Conservation (phyloP, 2,888 invertebrate genomes). For the Falcaria lacertinaria region DNA sequence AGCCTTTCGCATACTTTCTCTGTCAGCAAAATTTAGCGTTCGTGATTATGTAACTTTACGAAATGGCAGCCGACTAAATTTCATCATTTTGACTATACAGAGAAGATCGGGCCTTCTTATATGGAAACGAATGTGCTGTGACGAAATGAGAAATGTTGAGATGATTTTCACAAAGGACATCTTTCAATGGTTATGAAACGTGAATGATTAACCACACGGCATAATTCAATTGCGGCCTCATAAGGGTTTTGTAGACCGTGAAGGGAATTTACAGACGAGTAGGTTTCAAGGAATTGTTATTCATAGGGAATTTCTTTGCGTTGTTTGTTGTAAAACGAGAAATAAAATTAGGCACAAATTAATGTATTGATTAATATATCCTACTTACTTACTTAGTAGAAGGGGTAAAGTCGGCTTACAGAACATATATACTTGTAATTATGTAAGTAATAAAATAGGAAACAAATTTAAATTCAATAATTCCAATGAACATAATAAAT, state of each 20-base stretch:
- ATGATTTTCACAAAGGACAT: constrained; percentile 20
- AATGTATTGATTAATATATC: too few relatives aligned
- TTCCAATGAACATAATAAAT: too few relatives aligned
- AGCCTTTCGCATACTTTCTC: constrained; percentile 79
- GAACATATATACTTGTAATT: too few relatives aligned
- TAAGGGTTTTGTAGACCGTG: background rate
- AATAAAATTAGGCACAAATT: too few relatives aligned
- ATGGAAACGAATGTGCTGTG: constrained; percentile 46
- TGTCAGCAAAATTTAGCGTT: constrained; percentile 78
- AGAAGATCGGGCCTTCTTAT: constrained; percentile 64
- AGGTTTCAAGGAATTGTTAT: too few relatives aligned
- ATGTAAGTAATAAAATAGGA: too few relatives aligned
- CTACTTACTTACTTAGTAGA: too few relatives aligned
- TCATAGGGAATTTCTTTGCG: too few relatives aligned
- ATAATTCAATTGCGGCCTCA: background rate
- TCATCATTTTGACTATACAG: constrained; percentile 67
- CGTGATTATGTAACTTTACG: constrained; percentile 63
- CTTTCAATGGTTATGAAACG: background rate
- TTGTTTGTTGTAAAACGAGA: too few relatives aligned
- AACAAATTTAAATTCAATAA: too few relatives aligned
- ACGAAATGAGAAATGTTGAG: constrained; percentile 59
- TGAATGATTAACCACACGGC: background rate
- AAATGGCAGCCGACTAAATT: constrained; percentile 76
- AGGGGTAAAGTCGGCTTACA: too few relatives aligned
- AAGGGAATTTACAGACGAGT: too few relatives aligned